Base-by-base conservation (phyloP, 2,888 invertebrate species). In the Parnassius orleans region DNA sequence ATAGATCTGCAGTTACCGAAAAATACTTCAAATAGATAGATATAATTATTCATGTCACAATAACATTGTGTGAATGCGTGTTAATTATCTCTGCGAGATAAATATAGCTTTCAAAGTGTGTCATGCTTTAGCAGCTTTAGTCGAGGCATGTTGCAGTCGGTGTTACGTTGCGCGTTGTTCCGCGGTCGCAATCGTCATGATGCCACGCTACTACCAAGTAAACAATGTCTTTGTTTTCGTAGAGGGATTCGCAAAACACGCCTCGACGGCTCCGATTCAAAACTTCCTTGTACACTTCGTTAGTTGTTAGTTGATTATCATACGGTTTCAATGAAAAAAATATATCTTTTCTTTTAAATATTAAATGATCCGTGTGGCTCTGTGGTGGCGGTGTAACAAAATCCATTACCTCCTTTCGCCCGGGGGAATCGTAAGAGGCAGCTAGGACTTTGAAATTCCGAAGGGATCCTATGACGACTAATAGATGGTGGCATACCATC, bases 151-250 rank as follows among this genome's bases (percentile, higher is more conserved):
- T 64, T 48, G 56, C 14, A 33, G 62, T 53, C 53, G 44, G 41
- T 57, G 58, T 70, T 65, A 66, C 68, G 69, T 68, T 62, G 67
- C 42, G 46, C 41, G 47, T 56, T 52, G 50, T 3, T 33, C 19
- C 15, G 43, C 56, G 52, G 14, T 41, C 1, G 53, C 53, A 24
- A 33, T 47, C 48, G 58, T 53, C 53, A 33, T 48, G 12, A 33
- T 14, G n/a, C 10, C 59, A 24, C 10, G 19, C 46, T n/a, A n/a
- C 44, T 7, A 65, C 69, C 67, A 68, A 69, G 69, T 76, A 82
- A 83, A 84, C 84, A 83, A 83, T 70, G 80, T 76, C 86, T 85
- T 86, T 85, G 85, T 87, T 75, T 73, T 68, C 63, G 61, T 62
- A 43, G 43, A 59, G 52, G 43, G 58, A 57, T 47, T 53, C 60